phyloP scores from a whole-genome alignment of 2,888 invertebrate genomes.

The Apodemia hepburni region DNA sequence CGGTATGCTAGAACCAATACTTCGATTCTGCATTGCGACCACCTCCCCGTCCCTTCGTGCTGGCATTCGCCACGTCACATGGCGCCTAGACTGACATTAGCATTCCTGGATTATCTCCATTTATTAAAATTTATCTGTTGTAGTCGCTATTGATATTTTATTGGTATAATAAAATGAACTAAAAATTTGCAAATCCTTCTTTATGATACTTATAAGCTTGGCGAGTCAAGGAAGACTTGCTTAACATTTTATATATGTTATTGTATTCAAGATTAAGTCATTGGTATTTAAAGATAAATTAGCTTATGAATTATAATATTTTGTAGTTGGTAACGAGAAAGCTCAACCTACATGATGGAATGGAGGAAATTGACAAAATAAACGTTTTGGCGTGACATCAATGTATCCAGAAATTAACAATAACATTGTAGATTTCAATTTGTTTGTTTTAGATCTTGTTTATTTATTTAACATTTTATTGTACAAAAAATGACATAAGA shows the following conservation, averaged over 20 bases:
- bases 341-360: too few relatives aligned
- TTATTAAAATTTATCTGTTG: conserved; percentile 22
- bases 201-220: conserved; percentile 6
- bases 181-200: conserved; percentile 10
- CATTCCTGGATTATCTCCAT: conserved; percentile 30
- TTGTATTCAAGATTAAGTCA: conserved; percentile 2
- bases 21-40: conserved; percentile 22
- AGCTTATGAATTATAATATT: neutral
- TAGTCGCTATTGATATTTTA: conserved; percentile 6
- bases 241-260: neutral
- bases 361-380: too few relatives aligned
- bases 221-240: conserved; percentile 1
- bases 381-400: too few relatives aligned
- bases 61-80: conserved; percentile 28
- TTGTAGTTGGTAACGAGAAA: too few relatives aligned
- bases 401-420: too few relatives aligned
- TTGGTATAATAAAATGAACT: conserved; percentile 10
- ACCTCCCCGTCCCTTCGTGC: conserved; percentile 28
- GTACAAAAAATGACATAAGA: too few relatives aligned
- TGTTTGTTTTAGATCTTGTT: too few relatives aligned
- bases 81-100: conserved; percentile 23
- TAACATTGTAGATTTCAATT: too few relatives aligned
- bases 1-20: conserved; percentile 27
- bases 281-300: neutral
- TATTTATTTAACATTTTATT: too few relatives aligned